These are phyloP conservation scores for Falcaria lacertinaria DNA, from an alignment of 2,888 invertebrate genomes.

Conservation along the genomic window DNA sequence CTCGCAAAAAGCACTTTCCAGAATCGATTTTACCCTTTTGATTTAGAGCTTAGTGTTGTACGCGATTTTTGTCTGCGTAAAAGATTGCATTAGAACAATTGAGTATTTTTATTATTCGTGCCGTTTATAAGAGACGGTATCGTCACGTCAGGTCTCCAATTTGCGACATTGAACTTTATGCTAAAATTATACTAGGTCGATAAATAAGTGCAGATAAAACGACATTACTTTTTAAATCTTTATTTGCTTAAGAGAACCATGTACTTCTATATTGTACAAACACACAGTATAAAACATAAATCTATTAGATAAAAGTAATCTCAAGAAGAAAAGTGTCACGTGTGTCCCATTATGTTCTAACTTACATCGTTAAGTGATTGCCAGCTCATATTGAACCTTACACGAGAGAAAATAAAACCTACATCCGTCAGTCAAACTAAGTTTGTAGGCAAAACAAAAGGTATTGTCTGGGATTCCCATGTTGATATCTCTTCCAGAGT, in stretches of 20 bases:
- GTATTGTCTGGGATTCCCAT: conserved; percentile 45
- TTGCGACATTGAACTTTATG: too few relatives aligned
- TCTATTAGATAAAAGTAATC: not conserved
- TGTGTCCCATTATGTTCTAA: conserved; percentile 15
- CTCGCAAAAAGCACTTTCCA: not conserved
- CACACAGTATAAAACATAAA: not conserved
- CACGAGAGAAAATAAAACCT: not conserved
- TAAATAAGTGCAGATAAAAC: too few relatives aligned
- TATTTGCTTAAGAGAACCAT: too few relatives aligned
- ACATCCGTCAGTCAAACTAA: not conserved
- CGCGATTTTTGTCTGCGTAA: too few relatives aligned
- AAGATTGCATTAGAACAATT: too few relatives aligned
- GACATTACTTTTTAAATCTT: too few relatives aligned
- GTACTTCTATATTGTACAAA: too few relatives aligned
- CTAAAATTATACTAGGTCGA: too few relatives aligned
- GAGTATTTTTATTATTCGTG: too few relatives aligned
- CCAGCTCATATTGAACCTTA: not conserved
- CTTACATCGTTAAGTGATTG: not conserved
- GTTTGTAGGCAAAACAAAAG: conserved; percentile 25
- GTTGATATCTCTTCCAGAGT: conserved; percentile 41
- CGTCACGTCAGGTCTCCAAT: too few relatives aligned
- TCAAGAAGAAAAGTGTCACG: conserved; percentile 17
- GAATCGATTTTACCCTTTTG: not conserved
- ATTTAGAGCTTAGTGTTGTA: too few relatives aligned
- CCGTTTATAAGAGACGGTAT: too few relatives aligned